phyloP scores from a whole-genome alignment of 2,113 vertebrate genomes.

The Rhea americana region DNA sequence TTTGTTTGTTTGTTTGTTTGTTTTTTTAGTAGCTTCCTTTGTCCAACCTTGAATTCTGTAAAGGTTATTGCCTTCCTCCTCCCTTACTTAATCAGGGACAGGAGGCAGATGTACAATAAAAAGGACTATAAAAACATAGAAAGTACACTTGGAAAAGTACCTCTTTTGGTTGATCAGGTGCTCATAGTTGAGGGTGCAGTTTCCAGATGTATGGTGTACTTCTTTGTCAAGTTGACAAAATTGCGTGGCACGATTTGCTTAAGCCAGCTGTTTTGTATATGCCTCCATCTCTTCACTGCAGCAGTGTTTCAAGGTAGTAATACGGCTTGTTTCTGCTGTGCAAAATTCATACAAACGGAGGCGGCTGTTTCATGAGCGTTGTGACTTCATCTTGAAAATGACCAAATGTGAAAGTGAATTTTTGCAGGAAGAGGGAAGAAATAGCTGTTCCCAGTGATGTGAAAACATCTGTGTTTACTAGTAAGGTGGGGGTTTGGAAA shows the following conservation, averaged over 20 bases:
- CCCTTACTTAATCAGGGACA: rapidly evolving
- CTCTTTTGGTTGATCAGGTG: neutral
- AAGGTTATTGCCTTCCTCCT: neutral
- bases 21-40: neutral
- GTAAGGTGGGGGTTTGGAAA: neutral
- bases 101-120: neutral
- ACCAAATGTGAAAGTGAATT: neutral
- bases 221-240: neutral
- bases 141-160: neutral
- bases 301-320: slow-evolving; percentile 29
- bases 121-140: neutral
- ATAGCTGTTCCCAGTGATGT: neutral
- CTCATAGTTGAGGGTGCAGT: neutral
- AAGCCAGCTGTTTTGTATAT: slow-evolving; percentile 12
- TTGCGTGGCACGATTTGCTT: neutral
- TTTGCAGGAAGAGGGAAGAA: neutral
- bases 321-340: slow-evolving; percentile 44
- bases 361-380: neutral
- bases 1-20: neutral
- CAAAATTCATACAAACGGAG: slow-evolving; percentile 15
- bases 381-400: neutral
- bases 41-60: neutral
- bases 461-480: neutral
- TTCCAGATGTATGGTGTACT: neutral
- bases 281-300: slow-evolving; percentile 52